phyloP scores from a whole-genome alignment of 1,140 invertebrate species.

The Drosophila albomicans region DNA sequence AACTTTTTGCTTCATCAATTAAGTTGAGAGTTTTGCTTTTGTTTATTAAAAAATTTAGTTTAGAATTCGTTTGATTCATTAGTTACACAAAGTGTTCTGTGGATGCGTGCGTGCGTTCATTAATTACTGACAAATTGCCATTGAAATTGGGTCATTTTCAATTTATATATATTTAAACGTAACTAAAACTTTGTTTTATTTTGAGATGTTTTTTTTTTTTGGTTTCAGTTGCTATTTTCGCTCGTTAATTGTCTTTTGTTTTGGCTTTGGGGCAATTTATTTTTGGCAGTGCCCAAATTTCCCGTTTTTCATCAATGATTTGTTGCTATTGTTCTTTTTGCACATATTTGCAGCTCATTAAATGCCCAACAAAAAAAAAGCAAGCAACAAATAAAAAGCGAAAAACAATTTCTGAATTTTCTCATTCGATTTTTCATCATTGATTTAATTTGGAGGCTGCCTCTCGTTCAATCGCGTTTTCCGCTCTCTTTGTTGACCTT shows the following conservation, averaged over 20 bases:
- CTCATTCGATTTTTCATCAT: constrained; percentile 52
- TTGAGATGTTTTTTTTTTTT: constrained; percentile 21
- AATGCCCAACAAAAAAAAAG: constrained; percentile 2
- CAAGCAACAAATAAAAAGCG: background rate
- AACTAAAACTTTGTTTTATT: constrained; percentile 46
- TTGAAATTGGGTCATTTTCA: constrained; percentile 18
- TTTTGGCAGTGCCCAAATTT: constrained; percentile 38
- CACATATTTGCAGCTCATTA: constrained; percentile 68
- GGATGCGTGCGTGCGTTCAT: constrained; percentile 12
- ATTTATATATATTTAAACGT: constrained; percentile 46
- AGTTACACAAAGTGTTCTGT: constrained; percentile 9
- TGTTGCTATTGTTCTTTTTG: constrained; percentile 38
- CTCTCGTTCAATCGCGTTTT: constrained; percentile 1
- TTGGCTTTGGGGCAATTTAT: constrained; percentile 24
- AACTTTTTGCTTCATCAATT: background rate
- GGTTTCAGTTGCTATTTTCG: constrained; percentile 38
- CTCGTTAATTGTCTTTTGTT: constrained; percentile 70
- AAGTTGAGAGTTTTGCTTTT: constrained; percentile 29
- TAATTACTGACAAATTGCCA: constrained; percentile 44
- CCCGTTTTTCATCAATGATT: constrained; percentile 34
- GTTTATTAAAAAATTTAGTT: constrained; percentile 26
- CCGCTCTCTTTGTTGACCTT: constrained; percentile 45
- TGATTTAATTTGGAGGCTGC: constrained; percentile 50
- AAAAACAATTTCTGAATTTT: constrained; percentile 39
- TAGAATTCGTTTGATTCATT: constrained; percentile 49